Evolutionary conservation across 2,888 invertebrate species (phyloP), one percentile per base, ranked within the genome.

Genomic region (Agrochola lota): DNA sequence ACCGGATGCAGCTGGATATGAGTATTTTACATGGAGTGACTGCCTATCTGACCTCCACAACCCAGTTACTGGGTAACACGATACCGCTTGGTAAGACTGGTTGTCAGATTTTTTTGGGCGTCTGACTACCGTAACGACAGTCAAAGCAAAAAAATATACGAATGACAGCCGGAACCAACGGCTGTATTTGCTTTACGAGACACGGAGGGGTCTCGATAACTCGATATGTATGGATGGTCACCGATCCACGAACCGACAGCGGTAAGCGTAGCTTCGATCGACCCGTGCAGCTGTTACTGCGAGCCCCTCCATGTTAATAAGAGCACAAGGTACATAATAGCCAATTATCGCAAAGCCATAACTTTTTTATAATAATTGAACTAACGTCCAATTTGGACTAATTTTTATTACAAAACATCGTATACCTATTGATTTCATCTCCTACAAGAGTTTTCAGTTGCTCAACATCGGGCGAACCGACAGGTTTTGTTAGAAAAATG

Each of bases 401-500:
- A 2, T 68, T 20, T 20, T 26, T 59, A 8, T 0, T 2, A 17
- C 3, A 9, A 12, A n/a, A 20, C 5, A 9, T 5, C 7, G 9
- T 1, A 8, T 6, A 3, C 6, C 1, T 23, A 55, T 8, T n/a
- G 5, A 9, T 60, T 69, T 15, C 3, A 12, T 63, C 35, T 17
- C 1, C 12, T 9, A 4, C 9, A 15, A 62, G 35, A 35, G 0
- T n/a, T 9, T 60, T 59, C 62, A 87, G 76, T 88, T 46, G 76
- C 68, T 74, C 74, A 43, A 6, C 59, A 46, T 26, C n/a, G 43
- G 46, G 26, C 15, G 35, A 72, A 15, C 20, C 4, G 35, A 35
- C 6, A 26, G 59, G 60, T 55, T 6, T 35, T 15, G n/a, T 35
- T 7, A 20, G 11, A 46, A 85, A 66, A 52, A 87, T 88, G 87